phyloP scores from a whole-genome alignment of 2,113 vertebrate genomes.

The Oplegnathus fasciatus region DNA sequence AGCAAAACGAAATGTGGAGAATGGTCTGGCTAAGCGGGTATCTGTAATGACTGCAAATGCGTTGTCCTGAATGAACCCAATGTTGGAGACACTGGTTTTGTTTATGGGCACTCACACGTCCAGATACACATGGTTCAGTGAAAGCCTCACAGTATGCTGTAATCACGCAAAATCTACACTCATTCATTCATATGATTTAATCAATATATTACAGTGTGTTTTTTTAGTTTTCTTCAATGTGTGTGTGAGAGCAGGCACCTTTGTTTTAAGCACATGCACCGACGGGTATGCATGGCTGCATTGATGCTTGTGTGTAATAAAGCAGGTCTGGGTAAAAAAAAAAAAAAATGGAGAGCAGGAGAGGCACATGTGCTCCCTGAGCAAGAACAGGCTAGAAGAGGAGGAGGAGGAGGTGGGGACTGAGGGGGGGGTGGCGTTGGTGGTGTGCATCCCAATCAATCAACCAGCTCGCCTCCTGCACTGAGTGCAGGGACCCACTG shows the following conservation, averaged over 20 bases:
- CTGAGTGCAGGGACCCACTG: slow-evolving; percentile 74
- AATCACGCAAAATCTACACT: background rate
- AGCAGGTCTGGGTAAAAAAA: slow-evolving; percentile 19
- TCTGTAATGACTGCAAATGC: slow-evolving; percentile 62
- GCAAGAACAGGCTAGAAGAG: slow-evolving; percentile 41
- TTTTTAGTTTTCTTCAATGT: background rate
- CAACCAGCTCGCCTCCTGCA: slow-evolving; percentile 67
- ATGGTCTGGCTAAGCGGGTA: slow-evolving; percentile 29
- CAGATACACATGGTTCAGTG: background rate
- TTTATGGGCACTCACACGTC: slow-evolving; percentile 3
- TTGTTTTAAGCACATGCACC: slow-evolving; percentile 21
- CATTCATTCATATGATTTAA: background rate
- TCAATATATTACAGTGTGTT: background rate
- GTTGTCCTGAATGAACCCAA: slow-evolving; percentile 63
- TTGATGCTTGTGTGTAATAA: slow-evolving; percentile 33
- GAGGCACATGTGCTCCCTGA: slow-evolving; percentile 54
- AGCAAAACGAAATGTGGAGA: slow-evolving; percentile 50
- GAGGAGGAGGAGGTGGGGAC: slow-evolving; percentile 26
- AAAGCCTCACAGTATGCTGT: background rate
- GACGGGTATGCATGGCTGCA: background rate
- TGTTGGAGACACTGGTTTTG: slow-evolving; percentile 22
- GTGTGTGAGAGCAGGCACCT: background rate
- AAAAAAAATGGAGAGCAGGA: slow-evolving; percentile 47
- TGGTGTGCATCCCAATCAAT: slow-evolving; percentile 76
- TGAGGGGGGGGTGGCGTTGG: slow-evolving; percentile 1